These are phyloP conservation scores for Conomelus anceps DNA, from an alignment of 2,888 invertebrate genomes.

Conservation along the genomic window DNA sequence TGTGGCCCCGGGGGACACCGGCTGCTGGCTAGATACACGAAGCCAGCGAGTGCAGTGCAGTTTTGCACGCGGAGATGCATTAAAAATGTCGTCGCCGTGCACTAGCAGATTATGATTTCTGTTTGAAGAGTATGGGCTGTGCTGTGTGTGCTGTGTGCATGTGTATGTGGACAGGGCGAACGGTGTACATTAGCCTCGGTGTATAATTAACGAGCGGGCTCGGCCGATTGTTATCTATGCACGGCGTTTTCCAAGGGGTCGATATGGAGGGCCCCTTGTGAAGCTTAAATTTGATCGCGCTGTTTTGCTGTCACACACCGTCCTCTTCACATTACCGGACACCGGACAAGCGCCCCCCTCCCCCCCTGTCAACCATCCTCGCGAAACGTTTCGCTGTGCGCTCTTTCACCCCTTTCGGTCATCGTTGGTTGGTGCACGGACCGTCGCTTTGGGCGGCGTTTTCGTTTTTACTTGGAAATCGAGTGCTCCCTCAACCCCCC, in stretches of 20 bases:
- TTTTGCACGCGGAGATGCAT: constrained; percentile 24
- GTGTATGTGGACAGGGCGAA: background rate
- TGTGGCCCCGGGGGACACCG: background rate
- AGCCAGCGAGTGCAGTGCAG: constrained; percentile 18
- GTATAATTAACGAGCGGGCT: constrained; percentile 20
- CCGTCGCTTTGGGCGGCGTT: background rate
- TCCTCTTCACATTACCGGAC: constrained; percentile 12
- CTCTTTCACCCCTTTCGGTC: constrained; percentile 6
- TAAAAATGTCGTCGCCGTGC: constrained; percentile 22
- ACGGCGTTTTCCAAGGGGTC: constrained; percentile 19
- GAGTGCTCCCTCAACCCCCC: background rate
- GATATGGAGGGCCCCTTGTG: constrained; percentile 14
- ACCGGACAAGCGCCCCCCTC: constrained; percentile 4
- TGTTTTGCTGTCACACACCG: constrained; percentile 7
- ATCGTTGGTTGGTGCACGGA: background rate
- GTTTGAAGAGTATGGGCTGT: constrained; percentile 20
- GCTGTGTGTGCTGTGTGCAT: background rate
- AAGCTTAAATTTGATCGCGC: constrained; percentile 1
- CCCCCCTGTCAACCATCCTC: constrained; percentile 1
- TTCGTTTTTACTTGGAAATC: background rate
- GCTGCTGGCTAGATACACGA: background rate
- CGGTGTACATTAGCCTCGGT: constrained; percentile 22
- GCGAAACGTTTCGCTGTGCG: constrained; percentile 7
- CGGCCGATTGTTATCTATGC: constrained; percentile 16
- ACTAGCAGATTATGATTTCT: constrained; percentile 25